Evolutionary conservation across 2,113 vertebrate species (phyloP).

Genomic region (Noturus placidus): DNA sequence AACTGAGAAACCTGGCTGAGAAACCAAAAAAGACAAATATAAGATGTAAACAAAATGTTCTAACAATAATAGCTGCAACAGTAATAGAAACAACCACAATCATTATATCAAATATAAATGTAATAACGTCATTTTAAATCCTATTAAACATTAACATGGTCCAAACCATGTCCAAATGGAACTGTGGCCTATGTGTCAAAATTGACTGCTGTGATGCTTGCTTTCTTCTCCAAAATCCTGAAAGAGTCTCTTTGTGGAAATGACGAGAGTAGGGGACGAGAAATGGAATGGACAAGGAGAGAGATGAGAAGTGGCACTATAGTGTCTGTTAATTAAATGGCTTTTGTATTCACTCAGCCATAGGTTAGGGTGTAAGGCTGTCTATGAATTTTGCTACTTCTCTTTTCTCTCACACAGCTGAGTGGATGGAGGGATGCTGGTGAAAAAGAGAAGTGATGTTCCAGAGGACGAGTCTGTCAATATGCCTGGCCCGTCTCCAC

Average conservation of each 20-base stretch:
- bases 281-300: conserved; percentile 2
- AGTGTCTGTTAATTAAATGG: conserved; percentile 49
- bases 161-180: conserved; percentile 47
- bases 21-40: conserved; percentile 47
- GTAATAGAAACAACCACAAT: conserved; percentile 59
- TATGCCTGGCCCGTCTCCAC: conserved; percentile 97
- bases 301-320: conserved; percentile 34
- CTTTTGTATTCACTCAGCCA: conserved; percentile 47
- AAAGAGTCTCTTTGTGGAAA: conserved; percentile 48
- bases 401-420: conserved; percentile 8
- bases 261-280: background rate
- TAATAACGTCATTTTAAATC: conserved; percentile 58
- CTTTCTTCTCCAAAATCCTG: conserved; percentile 47
- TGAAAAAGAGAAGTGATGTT: conserved; percentile 46
- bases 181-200: conserved; percentile 40
- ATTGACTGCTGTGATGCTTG: conserved; percentile 33
- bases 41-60: conserved; percentile 52
- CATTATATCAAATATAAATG: conserved; percentile 54
- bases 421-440: conserved; percentile 56
- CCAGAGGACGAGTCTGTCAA: conserved; percentile 61
- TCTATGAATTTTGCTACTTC: conserved; percentile 22
- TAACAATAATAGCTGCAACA: conserved; percentile 56
- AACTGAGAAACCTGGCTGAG: conserved; percentile 37
- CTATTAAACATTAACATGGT: conserved; percentile 56
- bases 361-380: conserved; percentile 42